Evolutionary conservation across 2,113 vertebrate species (phyloP).

Genomic region (Mystacornis crossleyi): DNA sequence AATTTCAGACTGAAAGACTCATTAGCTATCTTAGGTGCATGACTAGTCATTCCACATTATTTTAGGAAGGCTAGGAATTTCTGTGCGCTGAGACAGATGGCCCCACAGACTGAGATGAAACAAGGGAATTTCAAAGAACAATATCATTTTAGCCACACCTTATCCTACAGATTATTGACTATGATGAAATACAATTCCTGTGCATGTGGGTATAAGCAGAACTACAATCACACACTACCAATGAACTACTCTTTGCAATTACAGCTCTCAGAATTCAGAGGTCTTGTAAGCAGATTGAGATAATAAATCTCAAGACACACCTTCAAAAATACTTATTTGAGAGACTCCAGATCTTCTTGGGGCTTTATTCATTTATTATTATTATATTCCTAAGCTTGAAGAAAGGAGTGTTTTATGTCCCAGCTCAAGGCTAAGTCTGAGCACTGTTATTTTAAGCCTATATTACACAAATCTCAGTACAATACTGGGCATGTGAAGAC

Average conservation of each 20-base stretch:
- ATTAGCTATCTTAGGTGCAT: not conserved
- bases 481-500: not conserved
- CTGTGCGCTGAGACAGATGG: constrained; percentile 21
- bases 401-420: not conserved
- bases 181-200: not conserved
- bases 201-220: not conserved
- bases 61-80: constrained; percentile 44
- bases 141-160: not conserved
- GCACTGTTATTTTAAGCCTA: not conserved
- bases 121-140: not conserved
- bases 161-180: not conserved
- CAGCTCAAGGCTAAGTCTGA: not conserved
- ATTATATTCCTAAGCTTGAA: not conserved
- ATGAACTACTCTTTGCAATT: not conserved
- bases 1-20: constrained; percentile 29
- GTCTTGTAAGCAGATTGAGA: not conserved
- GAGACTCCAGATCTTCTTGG: not conserved
- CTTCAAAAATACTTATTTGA: not conserved
- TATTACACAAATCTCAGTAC: not conserved
- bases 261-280: not conserved
- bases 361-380: not conserved
- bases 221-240: not conserved
- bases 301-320: not conserved
- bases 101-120: constrained; percentile 15
- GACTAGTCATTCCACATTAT: constrained; percentile 10